Base-by-base conservation (phyloP, 2,888 invertebrate species). In the Dexiosoma caninum region DNA sequence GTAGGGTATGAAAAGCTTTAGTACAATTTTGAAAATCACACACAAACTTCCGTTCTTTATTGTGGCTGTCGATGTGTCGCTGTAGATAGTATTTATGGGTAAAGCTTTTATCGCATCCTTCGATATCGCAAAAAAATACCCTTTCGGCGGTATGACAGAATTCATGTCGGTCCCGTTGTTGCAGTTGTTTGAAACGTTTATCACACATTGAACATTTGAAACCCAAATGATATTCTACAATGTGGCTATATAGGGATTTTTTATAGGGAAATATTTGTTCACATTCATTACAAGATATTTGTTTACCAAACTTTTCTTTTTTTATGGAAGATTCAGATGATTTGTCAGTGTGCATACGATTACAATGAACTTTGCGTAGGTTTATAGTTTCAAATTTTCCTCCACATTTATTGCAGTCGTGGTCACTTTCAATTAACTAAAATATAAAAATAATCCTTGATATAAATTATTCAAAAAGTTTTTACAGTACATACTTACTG, bases 21-120 rank as follows among this genome's bases (percentile, higher is more conserved):
- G 78, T 85, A 21, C 87, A 88, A 57, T 85, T 85, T 16, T 84
- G 86, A 27, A 83, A 69, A 14, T 86, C 85, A 51, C 88, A 88
- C 12, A 85, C 84, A 55, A 81, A 87, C 16, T 86, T 83, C 0
- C 85, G 83, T 12, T 84, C 42, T 0, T 86, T 88, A 21, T 84
- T 85, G 35, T 87, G 87, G 0, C 82, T 83, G 42, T 85, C 85
- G 0, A 84, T 64, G 23, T 87, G 87, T 0, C 86, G 84, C 16
- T 85, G 62, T 2, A 87, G 69, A 6, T 85, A 84, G 2, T 85
- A 83, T 2, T 86, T 84, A n/a, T 83, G 85, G 21, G 86, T 86
- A 51, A 86, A 87, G 21, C 85, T 78, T 64, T 88, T 88, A 9
- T 83, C 85, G 37, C 88, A 88, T 37, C 86, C 87, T 2, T 86